A percentile compares a stretch with the other conserved stretches of the same genome.
These are phyloP conservation scores for Ambastaia sidthimunki DNA, from an alignment of 2,797 vertebrate species.

Conservation along the genomic window DNA sequence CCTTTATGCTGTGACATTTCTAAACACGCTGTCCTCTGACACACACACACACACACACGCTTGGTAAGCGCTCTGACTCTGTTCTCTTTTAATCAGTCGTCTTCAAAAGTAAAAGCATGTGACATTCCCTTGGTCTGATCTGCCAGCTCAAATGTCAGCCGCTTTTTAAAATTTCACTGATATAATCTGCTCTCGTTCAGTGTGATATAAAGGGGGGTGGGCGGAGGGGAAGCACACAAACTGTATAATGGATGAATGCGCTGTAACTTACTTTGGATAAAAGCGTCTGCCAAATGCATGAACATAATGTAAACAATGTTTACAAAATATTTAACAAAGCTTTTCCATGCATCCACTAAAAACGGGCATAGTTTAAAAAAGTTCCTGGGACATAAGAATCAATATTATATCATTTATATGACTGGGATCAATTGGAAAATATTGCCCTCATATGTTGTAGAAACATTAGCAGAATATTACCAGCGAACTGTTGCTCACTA, in stretches of 20 bases:
- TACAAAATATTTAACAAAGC: neutral
- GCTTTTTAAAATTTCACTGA: conserved; percentile 18
- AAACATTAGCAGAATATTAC: too few relatives aligned
- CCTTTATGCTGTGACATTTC: conserved; percentile 40
- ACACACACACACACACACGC: neutral
- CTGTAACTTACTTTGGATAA: neutral
- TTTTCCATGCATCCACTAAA: neutral
- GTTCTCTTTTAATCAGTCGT: conserved; percentile 35
- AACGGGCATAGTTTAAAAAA: neutral
- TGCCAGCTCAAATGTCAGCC: conserved; percentile 30
- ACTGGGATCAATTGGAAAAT: too few relatives aligned
- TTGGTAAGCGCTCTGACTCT: conserved; percentile 23
- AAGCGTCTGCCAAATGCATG: neutral
- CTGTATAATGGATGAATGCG: neutral
- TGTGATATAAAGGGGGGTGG: neutral
- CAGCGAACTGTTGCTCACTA: too few relatives aligned
- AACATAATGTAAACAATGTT: neutral
- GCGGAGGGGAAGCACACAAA: neutral
- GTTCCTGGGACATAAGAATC: neutral
- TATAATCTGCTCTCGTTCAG: conserved; percentile 16
- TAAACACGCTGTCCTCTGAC: conserved; percentile 17
- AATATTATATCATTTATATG: neutral
- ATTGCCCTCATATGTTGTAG: too few relatives aligned
- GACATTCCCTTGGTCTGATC: conserved; percentile 9
- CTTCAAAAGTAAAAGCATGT: conserved; percentile 27